Conservation (phyloP, 2,888 invertebrate genomes). For the Epinotia brunnichana region DNA sequence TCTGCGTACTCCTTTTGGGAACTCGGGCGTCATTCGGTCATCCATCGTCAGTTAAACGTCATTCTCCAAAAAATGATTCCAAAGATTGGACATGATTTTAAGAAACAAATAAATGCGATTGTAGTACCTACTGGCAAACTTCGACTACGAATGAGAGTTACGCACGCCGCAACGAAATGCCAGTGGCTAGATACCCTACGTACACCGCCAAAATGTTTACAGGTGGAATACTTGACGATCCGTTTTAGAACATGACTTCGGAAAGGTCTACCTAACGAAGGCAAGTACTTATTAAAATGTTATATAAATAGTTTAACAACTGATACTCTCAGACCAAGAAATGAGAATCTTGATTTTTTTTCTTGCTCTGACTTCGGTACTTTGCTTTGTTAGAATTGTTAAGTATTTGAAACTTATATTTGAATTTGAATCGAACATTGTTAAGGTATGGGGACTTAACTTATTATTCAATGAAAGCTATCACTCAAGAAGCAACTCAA, state of each 20-base stretch:
- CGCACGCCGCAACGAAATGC: constrained; percentile 47
- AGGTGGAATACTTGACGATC: constrained; percentile 33
- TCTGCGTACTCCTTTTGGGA: no score
- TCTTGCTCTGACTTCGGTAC: no score
- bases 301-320: neutral
- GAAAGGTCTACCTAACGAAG: constrained; percentile 7
- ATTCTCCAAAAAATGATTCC: no score
- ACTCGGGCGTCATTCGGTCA: no score
- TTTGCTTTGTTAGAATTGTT: no score
- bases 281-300: neutral
- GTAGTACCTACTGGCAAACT: constrained; percentile 9
- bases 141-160: constrained; percentile 9
- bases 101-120: neutral
- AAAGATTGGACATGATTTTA: neutral
- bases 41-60: no score
- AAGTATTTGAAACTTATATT: neutral
- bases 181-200: constrained; percentile 46
- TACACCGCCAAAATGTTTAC: constrained; percentile 28
- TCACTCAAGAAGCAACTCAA: no score
- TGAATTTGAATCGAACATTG: neutral
- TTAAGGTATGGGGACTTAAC: neutral
- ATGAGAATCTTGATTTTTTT: no score
- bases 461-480: no score
- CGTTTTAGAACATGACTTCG: constrained; percentile 31
- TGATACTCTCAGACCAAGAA: no score